Evolutionary conservation across 2,113 vertebrate species (phyloP).

Genomic region (Uria aalge): DNA sequence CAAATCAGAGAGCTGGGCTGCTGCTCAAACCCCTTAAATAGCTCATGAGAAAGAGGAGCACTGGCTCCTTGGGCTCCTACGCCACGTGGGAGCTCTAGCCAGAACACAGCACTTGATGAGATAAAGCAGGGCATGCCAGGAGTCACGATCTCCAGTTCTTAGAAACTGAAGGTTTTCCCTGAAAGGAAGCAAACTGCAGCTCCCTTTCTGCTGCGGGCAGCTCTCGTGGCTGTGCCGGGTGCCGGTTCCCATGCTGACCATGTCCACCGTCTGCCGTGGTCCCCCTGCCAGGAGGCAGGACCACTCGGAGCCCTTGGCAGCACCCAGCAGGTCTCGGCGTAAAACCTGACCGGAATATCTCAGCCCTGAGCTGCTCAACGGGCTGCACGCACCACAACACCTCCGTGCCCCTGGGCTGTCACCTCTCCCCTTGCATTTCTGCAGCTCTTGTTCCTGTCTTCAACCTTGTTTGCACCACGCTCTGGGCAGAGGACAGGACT

Average conservation of each 20-base stretch:
- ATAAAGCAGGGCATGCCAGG: neutral
- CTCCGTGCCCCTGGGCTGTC: neutral
- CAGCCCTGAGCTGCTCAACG: neutral
- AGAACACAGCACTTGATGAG: neutral
- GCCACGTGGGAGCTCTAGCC: neutral
- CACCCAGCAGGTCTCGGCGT: accelerated
- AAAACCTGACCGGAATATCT: neutral
- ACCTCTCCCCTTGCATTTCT: neutral
- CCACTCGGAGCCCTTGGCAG: neutral
- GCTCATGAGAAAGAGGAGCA: neutral
- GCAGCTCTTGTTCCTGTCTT: neutral
- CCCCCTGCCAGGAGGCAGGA: neutral
- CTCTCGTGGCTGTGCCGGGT: neutral
- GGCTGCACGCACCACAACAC: neutral
- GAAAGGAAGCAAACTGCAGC: neutral
- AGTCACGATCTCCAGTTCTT: neutral
- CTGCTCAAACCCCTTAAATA: neutral
- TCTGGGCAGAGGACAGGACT: neutral
- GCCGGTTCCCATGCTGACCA: accelerated
- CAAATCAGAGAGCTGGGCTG: neutral
- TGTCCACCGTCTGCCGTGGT: neutral
- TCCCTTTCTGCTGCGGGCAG: neutral
- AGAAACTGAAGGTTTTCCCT: neutral
- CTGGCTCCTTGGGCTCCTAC: neutral
- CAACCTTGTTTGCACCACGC: neutral